phyloP scores from a whole-genome alignment of 2,888 invertebrate genomes.

The Troides helena region DNA sequence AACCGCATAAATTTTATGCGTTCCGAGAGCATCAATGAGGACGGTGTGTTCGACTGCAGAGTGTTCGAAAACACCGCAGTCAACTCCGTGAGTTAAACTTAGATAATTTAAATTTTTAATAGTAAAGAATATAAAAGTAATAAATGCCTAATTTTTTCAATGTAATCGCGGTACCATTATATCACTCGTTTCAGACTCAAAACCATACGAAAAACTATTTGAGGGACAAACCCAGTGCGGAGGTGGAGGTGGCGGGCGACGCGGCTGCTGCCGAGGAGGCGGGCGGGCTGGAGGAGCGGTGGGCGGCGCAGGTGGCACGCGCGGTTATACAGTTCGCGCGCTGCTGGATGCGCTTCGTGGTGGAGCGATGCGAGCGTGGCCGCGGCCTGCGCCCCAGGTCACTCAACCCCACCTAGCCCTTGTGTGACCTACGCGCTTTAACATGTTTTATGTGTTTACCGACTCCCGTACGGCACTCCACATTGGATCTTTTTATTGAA shows the following conservation, averaged over 20 bases:
- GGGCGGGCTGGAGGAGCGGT: constrained; percentile 46
- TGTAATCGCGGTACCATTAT: too few relatives aligned
- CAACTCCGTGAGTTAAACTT: constrained; percentile 44
- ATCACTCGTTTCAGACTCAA: constrained; percentile 41
- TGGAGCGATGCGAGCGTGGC: constrained; percentile 90
- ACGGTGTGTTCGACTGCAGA: constrained; percentile 52
- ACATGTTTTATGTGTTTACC: not conserved
- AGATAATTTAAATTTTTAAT: not conserved
- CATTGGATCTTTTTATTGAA: too few relatives aligned
- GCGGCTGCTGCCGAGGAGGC: constrained; percentile 17
- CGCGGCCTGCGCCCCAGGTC: constrained; percentile 86
- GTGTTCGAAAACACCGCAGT: constrained; percentile 47
- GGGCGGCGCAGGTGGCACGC: constrained; percentile 58
- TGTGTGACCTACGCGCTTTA: not conserved
- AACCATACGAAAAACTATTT: constrained; percentile 48
- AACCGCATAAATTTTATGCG: constrained; percentile 45
- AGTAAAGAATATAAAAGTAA: not conserved
- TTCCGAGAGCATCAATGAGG: constrained; percentile 63
- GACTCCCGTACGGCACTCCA: too few relatives aligned
- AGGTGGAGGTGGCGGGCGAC: not conserved
- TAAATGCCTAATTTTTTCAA: too few relatives aligned
- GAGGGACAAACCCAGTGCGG: constrained; percentile 6
- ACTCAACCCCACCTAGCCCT: not conserved
- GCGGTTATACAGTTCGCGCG: constrained; percentile 73
- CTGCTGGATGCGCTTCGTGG: constrained; percentile 95